Base-by-base conservation (phyloP, 2,888 invertebrate species). In the Sinodicranocentrus sp. region DNA sequence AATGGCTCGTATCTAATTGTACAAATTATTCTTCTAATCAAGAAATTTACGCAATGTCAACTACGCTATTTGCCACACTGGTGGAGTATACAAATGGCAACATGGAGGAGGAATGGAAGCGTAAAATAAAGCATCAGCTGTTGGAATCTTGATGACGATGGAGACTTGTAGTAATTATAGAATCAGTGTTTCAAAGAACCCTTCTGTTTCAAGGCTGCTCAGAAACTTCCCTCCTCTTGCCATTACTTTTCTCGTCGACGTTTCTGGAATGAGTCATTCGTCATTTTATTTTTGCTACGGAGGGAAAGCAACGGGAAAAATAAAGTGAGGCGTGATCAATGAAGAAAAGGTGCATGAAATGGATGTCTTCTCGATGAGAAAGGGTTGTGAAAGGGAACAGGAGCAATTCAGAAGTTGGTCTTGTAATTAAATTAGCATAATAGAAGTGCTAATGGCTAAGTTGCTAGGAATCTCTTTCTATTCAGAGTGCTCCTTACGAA, bases 1-100 rank as follows among this genome's bases (percentile, higher is more conserved):
- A 87, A 86, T 87, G 87, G 84, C 71, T 87, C 87, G 85, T 82
- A 79, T 76, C 79, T 85, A 85, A 85, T 85, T 87, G 72, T 84
- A 86, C 85, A 86, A 85, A 86, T 86, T 85, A 85, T 85, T 87
- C 85, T 82, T 82, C 79, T 85, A 85, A 86, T 86, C 86, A 86
- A 85, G 82, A 82, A 85, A 77, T 83, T 84, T 82, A 71, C 79
- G 76, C 76, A 82, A 77, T 77, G 80, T 76, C 65, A 76, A 76
- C 25, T n/a, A 26, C 28, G 8, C 52, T 19, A 19, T 68, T 19
- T 19, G 13, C 54, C 21, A 28, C 25, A n/a, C n/a, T n/a, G n/a
- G n/a, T n/a, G n/a, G n/a, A n/a, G n/a, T n/a, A n/a, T n/a, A n/a
- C n/a, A n/a, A n/a, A n/a, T n/a, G n/a, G n/a, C n/a, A n/a, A n/a